These are phyloP conservation scores for Ophion slaviceki DNA, from an alignment of 2,888 invertebrate genomes.

Conservation along the genomic window DNA sequence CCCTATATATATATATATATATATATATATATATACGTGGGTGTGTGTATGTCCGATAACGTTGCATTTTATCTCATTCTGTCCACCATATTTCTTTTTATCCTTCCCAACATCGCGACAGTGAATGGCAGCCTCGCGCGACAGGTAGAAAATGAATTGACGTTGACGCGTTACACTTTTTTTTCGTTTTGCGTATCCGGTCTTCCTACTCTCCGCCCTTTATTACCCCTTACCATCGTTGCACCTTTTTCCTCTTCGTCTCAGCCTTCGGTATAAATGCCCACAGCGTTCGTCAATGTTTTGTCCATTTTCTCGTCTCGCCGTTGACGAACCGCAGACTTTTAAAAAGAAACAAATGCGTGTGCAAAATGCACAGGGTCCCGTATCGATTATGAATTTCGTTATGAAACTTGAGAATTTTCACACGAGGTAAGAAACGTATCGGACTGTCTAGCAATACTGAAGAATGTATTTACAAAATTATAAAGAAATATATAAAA, in stretches of 20 bases:
- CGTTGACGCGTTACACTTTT: constrained; percentile 24
- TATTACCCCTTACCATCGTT: constrained; percentile 23
- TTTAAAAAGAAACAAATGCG: constrained; percentile 25
- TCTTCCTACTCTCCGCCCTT: constrained; percentile 13
- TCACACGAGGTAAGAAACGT: not conserved
- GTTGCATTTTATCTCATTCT: constrained; percentile 6
- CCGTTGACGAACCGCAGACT: constrained; percentile 6
- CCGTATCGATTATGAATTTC: not conserved
- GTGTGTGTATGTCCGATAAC: not conserved
- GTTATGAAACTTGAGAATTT: not conserved
- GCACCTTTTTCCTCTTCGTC: not conserved
- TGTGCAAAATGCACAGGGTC: not conserved
- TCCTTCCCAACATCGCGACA: constrained; percentile 17
- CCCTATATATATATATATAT: not conserved
- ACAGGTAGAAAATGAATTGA: constrained; percentile 50
- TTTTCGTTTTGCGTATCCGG: constrained; percentile 18
- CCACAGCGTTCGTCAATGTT: constrained; percentile 23
- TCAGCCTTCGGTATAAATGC: not conserved
- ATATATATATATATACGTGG: not conserved
- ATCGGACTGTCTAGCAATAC: not conserved
- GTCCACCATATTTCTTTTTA: constrained; percentile 5
- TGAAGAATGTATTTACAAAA: not conserved
- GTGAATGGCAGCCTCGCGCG: constrained; percentile 29
- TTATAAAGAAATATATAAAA: too few relatives aligned
- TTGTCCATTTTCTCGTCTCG: constrained; percentile 5